phyloP scores from a whole-genome alignment of 2,888 invertebrate genomes.

The Magallana nippona region DNA sequence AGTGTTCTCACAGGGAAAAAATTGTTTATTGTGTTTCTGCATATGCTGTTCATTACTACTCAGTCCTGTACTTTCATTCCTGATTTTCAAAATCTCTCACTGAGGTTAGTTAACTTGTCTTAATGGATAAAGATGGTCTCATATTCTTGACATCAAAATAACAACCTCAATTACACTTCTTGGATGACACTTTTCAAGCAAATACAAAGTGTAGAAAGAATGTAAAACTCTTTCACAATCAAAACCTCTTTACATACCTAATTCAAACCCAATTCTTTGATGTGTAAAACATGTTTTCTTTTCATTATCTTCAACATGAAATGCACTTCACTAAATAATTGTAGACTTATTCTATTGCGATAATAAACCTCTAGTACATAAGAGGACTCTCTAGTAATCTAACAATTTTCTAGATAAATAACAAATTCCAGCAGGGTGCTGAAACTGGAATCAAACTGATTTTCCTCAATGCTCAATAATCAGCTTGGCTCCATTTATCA shows the following conservation, averaged over 20 bases:
- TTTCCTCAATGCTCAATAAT: not conserved
- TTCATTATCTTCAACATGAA: not conserved
- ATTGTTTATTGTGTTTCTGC: conserved; percentile 13
- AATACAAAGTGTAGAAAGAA: not conserved
- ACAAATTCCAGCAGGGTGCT: not conserved
- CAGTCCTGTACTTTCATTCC: conserved; percentile 3
- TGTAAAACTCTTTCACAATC: not conserved
- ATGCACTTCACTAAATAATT: not conserved
- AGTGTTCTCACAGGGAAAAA: conserved; percentile 7
- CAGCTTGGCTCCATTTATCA: not conserved
- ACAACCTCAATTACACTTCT: not conserved
- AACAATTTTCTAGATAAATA: not conserved
- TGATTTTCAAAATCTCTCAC: not conserved
- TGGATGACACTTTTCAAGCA: conserved; percentile 8
- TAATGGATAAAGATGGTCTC: not conserved
- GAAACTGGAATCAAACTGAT: not conserved
- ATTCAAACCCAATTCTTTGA: not conserved
- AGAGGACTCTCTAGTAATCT: not conserved
- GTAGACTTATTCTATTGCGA: not conserved
- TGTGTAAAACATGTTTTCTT: not conserved
- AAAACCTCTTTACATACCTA: not conserved
- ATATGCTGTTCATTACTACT: conserved; percentile 27
- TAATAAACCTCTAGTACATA: not conserved
- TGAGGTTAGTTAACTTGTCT: not conserved
- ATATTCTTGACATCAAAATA: conserved; percentile 14